Conservation (phyloP, 2,888 invertebrate genomes). For the Disparrhopalites patrizii region DNA sequence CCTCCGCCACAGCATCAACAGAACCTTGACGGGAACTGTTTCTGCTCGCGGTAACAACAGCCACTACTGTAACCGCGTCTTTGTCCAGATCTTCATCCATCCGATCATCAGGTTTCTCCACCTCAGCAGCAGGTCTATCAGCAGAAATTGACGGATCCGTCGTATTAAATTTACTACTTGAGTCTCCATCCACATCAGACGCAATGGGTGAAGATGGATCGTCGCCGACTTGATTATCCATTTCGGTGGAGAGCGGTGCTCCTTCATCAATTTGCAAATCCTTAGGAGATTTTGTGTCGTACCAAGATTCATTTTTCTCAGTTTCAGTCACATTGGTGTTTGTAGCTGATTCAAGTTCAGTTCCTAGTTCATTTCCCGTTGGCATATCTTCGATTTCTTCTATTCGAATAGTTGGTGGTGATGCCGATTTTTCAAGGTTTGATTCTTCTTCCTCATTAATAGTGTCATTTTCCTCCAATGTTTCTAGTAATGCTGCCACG, state of each 20-base stretch:
- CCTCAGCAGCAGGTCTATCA: slow-evolving; percentile 9
- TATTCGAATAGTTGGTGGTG: slow-evolving; percentile 45
- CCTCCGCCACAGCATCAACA: slow-evolving; percentile 8
- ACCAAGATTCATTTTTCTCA: slow-evolving; percentile 16
- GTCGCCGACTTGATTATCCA: slow-evolving; percentile 5
- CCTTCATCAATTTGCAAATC: slow-evolving; percentile 46
- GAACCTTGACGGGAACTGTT: slow-evolving; percentile 12
- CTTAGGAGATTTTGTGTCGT: slow-evolving; percentile 39
- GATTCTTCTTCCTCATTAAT: slow-evolving; percentile 33
- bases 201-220: slow-evolving; percentile 52
- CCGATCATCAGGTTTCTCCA: not conserved
- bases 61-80: slow-evolving; percentile 1
- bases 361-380: slow-evolving; percentile 4
- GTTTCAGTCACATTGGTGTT: not conserved
- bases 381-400: slow-evolving; percentile 33
- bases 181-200: slow-evolving; percentile 61
- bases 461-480: slow-evolving; percentile 56
- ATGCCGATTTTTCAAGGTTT: slow-evolving; percentile 21
- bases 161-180: slow-evolving; percentile 19
- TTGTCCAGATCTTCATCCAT: not conserved
- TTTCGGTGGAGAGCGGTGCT: not conserved
- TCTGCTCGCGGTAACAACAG: not conserved
- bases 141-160: slow-evolving; percentile 34
- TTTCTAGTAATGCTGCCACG: slow-evolving; percentile 80
- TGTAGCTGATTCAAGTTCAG: not conserved